A percentile compares a stretch with the other conserved stretches of the same genome.
phyloP scores from a whole-genome alignment of 2,113 vertebrate genomes.

The Pluvialis apricaria region DNA sequence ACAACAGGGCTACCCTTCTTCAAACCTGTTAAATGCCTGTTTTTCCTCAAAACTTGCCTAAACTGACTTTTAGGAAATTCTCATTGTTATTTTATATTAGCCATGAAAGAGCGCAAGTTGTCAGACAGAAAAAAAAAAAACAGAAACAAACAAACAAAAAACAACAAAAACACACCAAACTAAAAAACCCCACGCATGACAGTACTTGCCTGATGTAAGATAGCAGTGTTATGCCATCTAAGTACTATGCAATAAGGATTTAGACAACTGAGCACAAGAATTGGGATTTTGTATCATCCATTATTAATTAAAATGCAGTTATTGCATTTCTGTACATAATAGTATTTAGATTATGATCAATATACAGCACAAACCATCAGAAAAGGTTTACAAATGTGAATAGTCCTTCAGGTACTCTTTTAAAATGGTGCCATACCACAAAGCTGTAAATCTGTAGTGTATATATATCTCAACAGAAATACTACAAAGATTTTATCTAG shows the following conservation, averaged over 20 bases:
- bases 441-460: background rate
- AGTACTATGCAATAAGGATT: background rate
- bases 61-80: background rate
- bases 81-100: background rate
- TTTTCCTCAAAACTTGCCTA: background rate
- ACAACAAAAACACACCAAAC: background rate
- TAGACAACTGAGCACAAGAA: background rate
- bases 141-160: background rate
- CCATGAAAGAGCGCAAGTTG: background rate
- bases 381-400: background rate
- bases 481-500: background rate
- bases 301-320: background rate
- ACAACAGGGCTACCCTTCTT: background rate
- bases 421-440: background rate
- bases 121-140: background rate
- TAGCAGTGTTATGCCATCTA: background rate
- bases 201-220: background rate
- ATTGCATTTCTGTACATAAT: background rate
- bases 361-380: background rate
- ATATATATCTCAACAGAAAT: background rate
- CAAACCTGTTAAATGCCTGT: background rate
- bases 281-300: background rate
- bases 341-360: background rate
- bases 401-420: background rate
- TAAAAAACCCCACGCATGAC: background rate